Evolutionary conservation across 2,888 invertebrate genomes (phyloP), one percentile per base, ranked within the genome.

Genomic region (Hermodice carunculata): DNA sequence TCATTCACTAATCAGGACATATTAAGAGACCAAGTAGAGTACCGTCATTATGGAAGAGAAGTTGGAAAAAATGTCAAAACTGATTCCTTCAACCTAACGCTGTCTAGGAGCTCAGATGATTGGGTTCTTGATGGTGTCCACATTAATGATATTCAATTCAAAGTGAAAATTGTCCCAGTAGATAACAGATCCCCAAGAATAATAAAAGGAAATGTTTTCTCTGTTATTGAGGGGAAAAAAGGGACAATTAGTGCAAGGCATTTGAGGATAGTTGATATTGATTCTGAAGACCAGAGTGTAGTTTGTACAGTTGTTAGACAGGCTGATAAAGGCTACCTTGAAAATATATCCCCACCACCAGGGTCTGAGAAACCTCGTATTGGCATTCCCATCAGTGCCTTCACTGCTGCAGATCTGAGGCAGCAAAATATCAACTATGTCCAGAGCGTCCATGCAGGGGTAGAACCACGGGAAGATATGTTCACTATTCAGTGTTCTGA

Each of bases 371-470:
- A 75, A 63, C 73, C 80, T 0, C 66, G 80, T 44, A 69, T 66
- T 44, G 84, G 85, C 1, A 74, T 80, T 40, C 81, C 84, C 19
- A 73, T 85, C 28, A 81, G 81, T 22, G 79, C 82, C 2, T 86
- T 86, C 70, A 77, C 77, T 29, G 69, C 80, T 5, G 65, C 71
- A n/a, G 82, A 85, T 65, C 46, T 86, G 14, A 61, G 76, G 17
- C 53, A 71, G 17, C 79, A 78, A 3, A 70, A 77, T 46, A 76
- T 86, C 28, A 79, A 80, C 62, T 86, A 86, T 73, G 81, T 84
- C 6, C 86, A 86, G 67, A 86, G 84, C 67, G 78, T 84, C n/a
- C 85, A 86, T 64, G 76, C 78, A 64, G 82, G 82, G 2, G 69
- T 81, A 31, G 86, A 86, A 67, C 85, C 85, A 0, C 69, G 76